Percentiles rank a stretch among this genome's conserved stretches.
These are phyloP conservation scores for Bombus turneri DNA, from an alignment of 1,140 invertebrate genomes.

Conservation along the genomic window DNA sequence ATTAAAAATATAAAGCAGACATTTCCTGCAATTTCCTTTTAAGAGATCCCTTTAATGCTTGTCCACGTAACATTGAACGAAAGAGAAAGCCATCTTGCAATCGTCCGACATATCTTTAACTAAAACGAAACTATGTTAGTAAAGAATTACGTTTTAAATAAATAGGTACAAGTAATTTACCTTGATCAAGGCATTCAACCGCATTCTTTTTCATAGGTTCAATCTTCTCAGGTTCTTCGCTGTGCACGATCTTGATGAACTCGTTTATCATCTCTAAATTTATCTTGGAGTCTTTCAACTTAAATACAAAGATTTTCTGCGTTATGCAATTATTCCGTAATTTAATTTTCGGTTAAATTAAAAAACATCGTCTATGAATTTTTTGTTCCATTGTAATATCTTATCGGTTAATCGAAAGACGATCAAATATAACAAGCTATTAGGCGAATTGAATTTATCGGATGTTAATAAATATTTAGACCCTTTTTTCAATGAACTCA, in stretches of 20 bases:
- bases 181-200: not conserved
- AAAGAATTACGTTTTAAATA: not conserved
- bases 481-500: not conserved
- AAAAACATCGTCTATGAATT: too few relatives aligned
- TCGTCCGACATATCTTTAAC: not conserved
- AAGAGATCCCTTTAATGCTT: not conserved
- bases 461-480: not conserved
- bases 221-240: not conserved
- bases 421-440: too few relatives aligned
- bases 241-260: not conserved
- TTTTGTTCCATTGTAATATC: not conserved
- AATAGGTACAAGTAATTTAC: not conserved
- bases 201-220: fast-evolving
- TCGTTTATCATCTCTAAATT: not conserved
- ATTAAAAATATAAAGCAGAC: not conserved
- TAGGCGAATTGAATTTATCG: too few relatives aligned
- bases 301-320: not conserved
- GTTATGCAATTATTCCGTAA: too few relatives aligned
- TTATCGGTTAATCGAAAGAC: not conserved
- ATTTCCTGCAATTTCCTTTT: not conserved
- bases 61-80: not conserved
- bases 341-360: too few relatives aligned
- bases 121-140: not conserved
- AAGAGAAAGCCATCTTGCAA: not conserved
- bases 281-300: conserved; percentile 7